Percentiles rank a stretch among this genome's conserved stretches.
Conservation (phyloP, 2,797 vertebrate species). For the Cryptoprocta ferox region DNA sequence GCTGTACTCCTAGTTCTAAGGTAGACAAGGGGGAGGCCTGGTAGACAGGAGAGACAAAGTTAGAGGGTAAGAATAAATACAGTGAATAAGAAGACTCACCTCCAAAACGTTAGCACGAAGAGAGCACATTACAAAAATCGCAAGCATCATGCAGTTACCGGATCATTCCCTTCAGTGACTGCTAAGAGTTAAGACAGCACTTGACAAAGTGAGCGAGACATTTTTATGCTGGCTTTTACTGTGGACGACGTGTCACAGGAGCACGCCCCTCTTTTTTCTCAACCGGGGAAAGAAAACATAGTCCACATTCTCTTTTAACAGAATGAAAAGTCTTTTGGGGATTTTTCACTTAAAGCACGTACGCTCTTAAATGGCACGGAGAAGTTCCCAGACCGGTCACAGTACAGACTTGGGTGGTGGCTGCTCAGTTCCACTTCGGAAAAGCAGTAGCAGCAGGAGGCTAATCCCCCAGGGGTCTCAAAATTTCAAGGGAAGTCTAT, state of each 20-base stretch:
- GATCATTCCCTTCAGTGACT: neutral
- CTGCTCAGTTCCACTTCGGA: neutral
- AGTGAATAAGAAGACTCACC: constrained; percentile 56
- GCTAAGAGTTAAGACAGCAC: neutral
- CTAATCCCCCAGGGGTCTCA: neutral
- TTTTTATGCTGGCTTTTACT: neutral
- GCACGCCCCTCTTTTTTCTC: neutral
- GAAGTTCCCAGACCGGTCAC: neutral
- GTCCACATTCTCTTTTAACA: neutral
- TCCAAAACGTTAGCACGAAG: neutral
- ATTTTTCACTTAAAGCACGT: constrained; percentile 39
- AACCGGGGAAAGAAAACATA: neutral
- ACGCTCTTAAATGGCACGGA: neutral
- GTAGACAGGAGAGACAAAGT: constrained; percentile 93
- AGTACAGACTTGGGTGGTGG: neutral
- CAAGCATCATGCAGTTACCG: constrained; percentile 41
- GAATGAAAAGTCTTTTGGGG: constrained; percentile 8
- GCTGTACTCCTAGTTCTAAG: constrained; percentile 99
- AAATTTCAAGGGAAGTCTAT: neutral
- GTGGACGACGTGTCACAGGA: neutral
- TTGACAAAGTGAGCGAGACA: neutral
- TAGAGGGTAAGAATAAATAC: constrained; percentile 83
- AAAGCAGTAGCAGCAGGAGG: neutral
- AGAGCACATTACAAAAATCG: neutral
- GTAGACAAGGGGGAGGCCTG: constrained; percentile 97